Conservation (phyloP, 2,113 vertebrate genomes). For the Mesoclemmys tuberculata region DNA sequence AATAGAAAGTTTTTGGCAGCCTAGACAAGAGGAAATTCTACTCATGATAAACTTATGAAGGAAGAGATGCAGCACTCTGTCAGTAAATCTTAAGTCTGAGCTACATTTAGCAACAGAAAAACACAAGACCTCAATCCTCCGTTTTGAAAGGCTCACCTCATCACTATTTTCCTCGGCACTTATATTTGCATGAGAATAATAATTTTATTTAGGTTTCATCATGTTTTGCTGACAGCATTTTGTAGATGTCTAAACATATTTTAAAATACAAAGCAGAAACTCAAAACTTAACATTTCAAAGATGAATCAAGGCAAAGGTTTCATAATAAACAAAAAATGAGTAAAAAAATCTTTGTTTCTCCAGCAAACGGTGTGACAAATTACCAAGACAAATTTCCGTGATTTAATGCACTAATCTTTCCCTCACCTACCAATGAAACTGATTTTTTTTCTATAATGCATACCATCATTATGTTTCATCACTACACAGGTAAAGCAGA, state of each 20-base stretch:
- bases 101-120: background rate
- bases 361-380: background rate
- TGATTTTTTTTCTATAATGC: background rate
- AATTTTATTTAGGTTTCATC: background rate
- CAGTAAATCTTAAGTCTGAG: background rate
- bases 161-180: background rate
- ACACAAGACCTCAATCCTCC: background rate
- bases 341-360: background rate
- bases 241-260: background rate
- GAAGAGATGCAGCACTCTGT: background rate
- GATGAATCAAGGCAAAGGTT: background rate
- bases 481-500: background rate
- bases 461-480: background rate
- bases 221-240: background rate
- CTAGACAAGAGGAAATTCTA: background rate
- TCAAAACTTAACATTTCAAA: background rate
- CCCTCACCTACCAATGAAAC: background rate
- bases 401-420: background rate
- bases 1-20: background rate
- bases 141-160: background rate
- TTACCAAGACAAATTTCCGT: background rate
- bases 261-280: background rate
- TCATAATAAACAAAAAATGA: background rate
- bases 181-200: background rate
- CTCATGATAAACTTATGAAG: background rate